Evolutionary conservation across 2,113 vertebrate genomes (phyloP).

Genomic region (Varanus komodoensis): DNA sequence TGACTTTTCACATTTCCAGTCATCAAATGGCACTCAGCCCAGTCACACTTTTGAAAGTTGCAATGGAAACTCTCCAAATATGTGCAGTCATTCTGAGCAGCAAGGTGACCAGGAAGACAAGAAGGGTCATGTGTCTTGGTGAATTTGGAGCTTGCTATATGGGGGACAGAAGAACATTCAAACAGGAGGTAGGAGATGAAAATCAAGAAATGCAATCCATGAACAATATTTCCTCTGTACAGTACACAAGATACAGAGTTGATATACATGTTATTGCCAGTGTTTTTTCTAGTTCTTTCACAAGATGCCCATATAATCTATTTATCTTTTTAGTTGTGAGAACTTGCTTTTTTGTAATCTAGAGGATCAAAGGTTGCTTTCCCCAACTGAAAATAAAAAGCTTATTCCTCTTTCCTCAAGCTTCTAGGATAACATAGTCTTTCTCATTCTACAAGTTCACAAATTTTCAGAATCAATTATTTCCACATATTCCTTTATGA

Average conservation of each 20-base stretch:
- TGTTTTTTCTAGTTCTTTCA: not conserved
- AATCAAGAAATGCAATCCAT: not conserved
- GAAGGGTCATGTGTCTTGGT: rapidly evolving
- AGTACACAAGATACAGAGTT: too few species aligned
- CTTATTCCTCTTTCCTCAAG: not conserved
- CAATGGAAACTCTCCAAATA: constrained; percentile 18
- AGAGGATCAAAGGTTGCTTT: not conserved
- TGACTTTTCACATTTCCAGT: not conserved
- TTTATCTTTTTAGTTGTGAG: not conserved
- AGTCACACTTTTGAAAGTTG: not conserved
- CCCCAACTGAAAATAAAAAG: not conserved
- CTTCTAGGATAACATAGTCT: not conserved
- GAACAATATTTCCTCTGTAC: not conserved
- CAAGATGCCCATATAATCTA: not conserved
- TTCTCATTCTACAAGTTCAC: not conserved
- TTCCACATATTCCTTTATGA: not conserved
- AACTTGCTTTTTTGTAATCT: not conserved
- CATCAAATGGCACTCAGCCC: constrained; percentile 8
- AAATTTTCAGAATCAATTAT: not conserved
- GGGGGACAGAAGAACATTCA: not conserved
- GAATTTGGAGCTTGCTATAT: not conserved
- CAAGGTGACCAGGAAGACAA: not conserved
- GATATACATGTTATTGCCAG: not conserved
- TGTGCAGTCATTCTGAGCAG: rapidly evolving
- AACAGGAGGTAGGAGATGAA: rapidly evolving